These are phyloP conservation scores for Syngnathus rostellatus DNA, from an alignment of 2,797 vertebrate genomes.

Conservation along the genomic window DNA sequence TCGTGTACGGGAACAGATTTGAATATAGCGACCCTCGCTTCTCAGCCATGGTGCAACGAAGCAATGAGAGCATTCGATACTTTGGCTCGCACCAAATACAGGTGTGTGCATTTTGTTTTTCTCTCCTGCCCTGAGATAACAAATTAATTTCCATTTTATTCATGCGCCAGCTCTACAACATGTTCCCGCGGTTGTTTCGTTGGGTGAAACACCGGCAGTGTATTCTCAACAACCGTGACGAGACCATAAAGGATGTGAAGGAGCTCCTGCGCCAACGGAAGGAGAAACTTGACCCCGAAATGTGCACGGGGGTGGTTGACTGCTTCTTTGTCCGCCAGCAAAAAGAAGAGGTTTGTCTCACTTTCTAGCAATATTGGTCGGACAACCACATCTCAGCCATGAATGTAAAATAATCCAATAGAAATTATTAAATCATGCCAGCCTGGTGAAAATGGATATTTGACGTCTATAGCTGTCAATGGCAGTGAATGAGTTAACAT, in stretches of 20 bases:
- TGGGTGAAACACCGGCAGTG: constrained; percentile 31
- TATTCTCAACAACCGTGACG: neutral
- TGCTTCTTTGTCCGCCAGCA: constrained; percentile 45
- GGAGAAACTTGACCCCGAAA: constrained; percentile 37
- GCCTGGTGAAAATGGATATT: no score
- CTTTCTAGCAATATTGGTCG: no score
- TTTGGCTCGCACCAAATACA: constrained; percentile 31
- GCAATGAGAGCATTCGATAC: constrained; percentile 25
- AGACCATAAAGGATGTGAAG: neutral
- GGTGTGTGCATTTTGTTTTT: constrained; percentile 28
- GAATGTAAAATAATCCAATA: neutral
- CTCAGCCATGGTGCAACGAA: constrained; percentile 34
- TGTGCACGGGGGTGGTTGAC: constrained; percentile 47
- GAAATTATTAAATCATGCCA: neutral
- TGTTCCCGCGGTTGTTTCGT: constrained; percentile 39
- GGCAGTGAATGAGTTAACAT: no score
- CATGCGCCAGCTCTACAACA: constrained; percentile 50
- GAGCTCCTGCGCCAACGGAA: constrained; percentile 21
- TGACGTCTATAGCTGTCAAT: no score
- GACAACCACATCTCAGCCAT: neutral
- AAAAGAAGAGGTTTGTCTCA: constrained; percentile 35
- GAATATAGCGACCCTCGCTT: constrained; percentile 58
- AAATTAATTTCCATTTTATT: neutral
- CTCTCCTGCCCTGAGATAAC: neutral
- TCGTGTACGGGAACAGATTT: constrained; percentile 65